Conservation (phyloP, 1,140 invertebrate genomes). For the Nomia melanderi region DNA sequence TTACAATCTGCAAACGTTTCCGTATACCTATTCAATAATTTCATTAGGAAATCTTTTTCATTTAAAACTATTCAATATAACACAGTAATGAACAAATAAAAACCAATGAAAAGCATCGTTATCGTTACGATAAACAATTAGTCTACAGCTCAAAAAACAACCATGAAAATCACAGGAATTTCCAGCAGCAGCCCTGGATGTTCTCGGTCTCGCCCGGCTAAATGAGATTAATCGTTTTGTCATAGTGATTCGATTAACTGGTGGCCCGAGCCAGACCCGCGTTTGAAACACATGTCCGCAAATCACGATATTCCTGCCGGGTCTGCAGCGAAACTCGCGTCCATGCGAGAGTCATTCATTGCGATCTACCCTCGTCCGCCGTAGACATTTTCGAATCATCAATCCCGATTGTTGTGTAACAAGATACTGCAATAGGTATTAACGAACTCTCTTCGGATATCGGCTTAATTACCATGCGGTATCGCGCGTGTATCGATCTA, state of each 20-base stretch:
- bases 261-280: neutral
- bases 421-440: slow-evolving; percentile 14
- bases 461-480: neutral
- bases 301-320: slow-evolving; percentile 60
- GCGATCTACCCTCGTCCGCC: slow-evolving; percentile 31
- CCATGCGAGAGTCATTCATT: slow-evolving; percentile 34
- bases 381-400: slow-evolving; percentile 59
- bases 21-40: too few species aligned
- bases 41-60: too few species aligned
- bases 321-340: neutral
- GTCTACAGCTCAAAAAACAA: too few species aligned
- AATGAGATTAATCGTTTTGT: slow-evolving; percentile 58
- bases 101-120: too few species aligned
- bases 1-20: too few species aligned
- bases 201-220: neutral
- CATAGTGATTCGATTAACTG: slow-evolving; percentile 58
- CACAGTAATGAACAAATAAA: too few species aligned
- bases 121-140: too few species aligned
- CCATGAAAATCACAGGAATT: too few species aligned
- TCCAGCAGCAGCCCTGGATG: too few species aligned
- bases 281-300: slow-evolving; percentile 47
- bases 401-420: slow-evolving; percentile 50
- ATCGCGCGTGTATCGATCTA: neutral
- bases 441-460: slow-evolving; percentile 10
- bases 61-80: too few species aligned